These are phyloP conservation scores for Typhlichthys subterraneus DNA, from an alignment of 2,797 vertebrate species.

Conservation along the genomic window DNA sequence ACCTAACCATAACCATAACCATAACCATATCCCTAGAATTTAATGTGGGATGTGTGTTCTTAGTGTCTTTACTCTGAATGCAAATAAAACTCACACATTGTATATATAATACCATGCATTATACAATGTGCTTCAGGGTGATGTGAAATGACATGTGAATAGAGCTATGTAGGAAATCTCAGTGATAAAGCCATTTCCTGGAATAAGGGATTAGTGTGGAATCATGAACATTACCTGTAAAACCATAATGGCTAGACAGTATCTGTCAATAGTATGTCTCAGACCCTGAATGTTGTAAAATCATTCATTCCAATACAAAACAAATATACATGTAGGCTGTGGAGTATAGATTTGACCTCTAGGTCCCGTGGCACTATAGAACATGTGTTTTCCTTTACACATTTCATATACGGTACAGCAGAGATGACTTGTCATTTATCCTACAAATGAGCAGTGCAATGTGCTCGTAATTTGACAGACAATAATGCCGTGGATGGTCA, in stretches of 20 bases:
- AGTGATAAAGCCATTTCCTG: conserved; percentile 49
- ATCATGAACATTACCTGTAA: conserved; percentile 61
- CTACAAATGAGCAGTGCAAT: not conserved
- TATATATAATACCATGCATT: no score
- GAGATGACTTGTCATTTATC: no score
- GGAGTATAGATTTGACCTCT: not conserved
- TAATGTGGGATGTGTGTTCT: no score
- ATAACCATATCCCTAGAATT: no score
- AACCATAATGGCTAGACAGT: conserved; percentile 60
- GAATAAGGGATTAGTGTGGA: conserved; percentile 62
- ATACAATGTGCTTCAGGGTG: not conserved
- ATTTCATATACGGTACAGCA: not conserved
- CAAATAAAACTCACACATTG: no score
- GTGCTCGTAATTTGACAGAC: not conserved
- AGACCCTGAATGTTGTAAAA: conserved; percentile 35
- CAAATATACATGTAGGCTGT: conserved; percentile 16
- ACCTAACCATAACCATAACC: no score
- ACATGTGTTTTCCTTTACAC: no score
- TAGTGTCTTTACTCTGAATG: no score
- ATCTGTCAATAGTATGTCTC: conserved; percentile 38
- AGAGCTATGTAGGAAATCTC: conserved; percentile 45
- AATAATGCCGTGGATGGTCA: not conserved
- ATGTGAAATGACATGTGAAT: not conserved
- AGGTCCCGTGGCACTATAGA: no score
- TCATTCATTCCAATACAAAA: conserved; percentile 23